phyloP scores from a whole-genome alignment of 2,797 vertebrate genomes.

The Macropodus opercularis region DNA sequence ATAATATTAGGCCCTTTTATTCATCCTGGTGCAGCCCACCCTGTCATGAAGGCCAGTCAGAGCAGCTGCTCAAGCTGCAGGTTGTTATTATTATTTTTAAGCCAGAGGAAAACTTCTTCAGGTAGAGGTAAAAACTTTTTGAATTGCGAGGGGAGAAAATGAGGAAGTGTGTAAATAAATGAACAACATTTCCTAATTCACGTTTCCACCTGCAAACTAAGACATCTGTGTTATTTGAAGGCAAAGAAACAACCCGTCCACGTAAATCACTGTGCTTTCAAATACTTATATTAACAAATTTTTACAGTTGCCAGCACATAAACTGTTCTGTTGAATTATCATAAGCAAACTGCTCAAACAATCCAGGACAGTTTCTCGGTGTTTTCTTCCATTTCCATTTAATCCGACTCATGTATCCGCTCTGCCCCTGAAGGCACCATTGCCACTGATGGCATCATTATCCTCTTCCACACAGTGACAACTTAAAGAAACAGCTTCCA shows the following conservation, averaged over 20 bases:
- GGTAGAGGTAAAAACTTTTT: not conserved
- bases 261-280: too few species aligned
- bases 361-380: conserved; percentile 31
- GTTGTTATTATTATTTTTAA: not conserved
- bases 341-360: conserved; percentile 38
- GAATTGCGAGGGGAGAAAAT: not conserved
- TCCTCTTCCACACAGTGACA: conserved; percentile 53
- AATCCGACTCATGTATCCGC: conserved; percentile 46
- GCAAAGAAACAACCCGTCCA: not conserved
- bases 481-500: conserved; percentile 38
- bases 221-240: not conserved
- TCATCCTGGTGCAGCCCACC: not conserved
- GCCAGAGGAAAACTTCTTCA: not conserved
- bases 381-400: conserved; percentile 57
- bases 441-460: conserved; percentile 63
- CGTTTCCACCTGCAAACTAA: not conserved
- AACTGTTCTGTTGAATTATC: conserved; percentile 32
- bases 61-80: not conserved
- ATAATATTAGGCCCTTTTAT: conserved; percentile 13
- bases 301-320: conserved; percentile 27
- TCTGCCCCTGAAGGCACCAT: conserved; percentile 60
- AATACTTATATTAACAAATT: too few species aligned
- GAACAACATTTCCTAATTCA: not conserved
- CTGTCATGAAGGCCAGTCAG: not conserved
- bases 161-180: not conserved